Percentiles rank a stretch among this genome's conserved stretches.
These are phyloP conservation scores for Cephus cinctus DNA, from an alignment of 1,140 invertebrate genomes.

Conservation along the genomic window DNA sequence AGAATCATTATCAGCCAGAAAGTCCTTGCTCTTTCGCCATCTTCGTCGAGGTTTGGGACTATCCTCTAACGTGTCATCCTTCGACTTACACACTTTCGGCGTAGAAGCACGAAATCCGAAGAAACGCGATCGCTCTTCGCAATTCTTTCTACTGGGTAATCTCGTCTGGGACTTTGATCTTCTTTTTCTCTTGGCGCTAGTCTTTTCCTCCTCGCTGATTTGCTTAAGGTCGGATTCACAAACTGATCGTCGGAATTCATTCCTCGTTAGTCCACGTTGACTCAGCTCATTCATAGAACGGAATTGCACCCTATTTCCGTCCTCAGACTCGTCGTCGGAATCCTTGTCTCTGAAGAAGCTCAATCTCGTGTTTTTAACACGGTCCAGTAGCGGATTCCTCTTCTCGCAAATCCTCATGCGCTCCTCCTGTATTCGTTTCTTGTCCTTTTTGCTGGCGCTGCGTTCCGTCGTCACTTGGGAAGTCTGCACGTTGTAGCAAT, in stretches of 20 bases:
- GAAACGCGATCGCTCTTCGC: slow-evolving; percentile 41
- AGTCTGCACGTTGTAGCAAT: slow-evolving; percentile 64
- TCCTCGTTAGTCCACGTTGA: slow-evolving; percentile 29
- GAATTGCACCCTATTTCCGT: slow-evolving; percentile 35
- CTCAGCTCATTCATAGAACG: slow-evolving; percentile 40
- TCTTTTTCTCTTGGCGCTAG: slow-evolving; percentile 38
- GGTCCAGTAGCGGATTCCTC: slow-evolving; percentile 67
- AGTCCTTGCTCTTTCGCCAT: slow-evolving; percentile 27
- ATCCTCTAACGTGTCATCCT: slow-evolving; percentile 15
- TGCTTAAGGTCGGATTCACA: slow-evolving; percentile 46
- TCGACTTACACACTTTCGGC: slow-evolving; percentile 13
- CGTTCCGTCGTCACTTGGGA: slow-evolving; percentile 53
- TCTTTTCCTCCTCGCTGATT: slow-evolving; percentile 39
- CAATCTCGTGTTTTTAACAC: slow-evolving; percentile 69
- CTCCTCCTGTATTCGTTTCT: slow-evolving; percentile 49
- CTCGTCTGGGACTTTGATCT: slow-evolving; percentile 48
- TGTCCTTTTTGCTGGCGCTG: slow-evolving; percentile 45
- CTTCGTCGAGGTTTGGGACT: slow-evolving; percentile 17
- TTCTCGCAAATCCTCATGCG: slow-evolving; percentile 62
- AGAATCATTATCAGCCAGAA: slow-evolving; percentile 7
- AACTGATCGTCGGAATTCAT: slow-evolving; percentile 41
- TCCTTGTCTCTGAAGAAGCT: slow-evolving; percentile 65
- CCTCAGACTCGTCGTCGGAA: slow-evolving; percentile 50
- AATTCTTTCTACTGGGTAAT: slow-evolving; percentile 26
- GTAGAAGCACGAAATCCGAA: slow-evolving; percentile 34